Evolutionary conservation across 2,797 vertebrate genomes (phyloP), one percentile per base, ranked within the genome.

Genomic region (Enoplosus armatus): DNA sequence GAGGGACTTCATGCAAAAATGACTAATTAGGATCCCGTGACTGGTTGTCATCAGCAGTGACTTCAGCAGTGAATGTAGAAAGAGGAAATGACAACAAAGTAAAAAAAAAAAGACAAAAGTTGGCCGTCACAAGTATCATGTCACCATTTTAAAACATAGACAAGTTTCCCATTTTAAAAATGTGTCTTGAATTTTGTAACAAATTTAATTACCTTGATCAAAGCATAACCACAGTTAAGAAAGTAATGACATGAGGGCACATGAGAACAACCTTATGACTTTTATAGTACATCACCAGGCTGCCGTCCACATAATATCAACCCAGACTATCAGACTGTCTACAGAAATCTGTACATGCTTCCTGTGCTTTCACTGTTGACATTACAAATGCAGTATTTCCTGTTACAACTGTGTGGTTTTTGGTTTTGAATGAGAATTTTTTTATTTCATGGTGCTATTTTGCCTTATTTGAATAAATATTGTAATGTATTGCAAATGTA

Each of bases 401-500:
- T 91, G 83, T 84, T 62, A 65, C 73, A 87, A 61, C 58, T 86
- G 85, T 93, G 86, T 86, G 84, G 50, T 67, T 78, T 80, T 87
- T 85, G 72, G 79, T 86, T 85, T 70, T 81, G 50, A 84, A 82
- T 85, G 67, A 85, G 82, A 76, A 59, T 73, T 79, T 81, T n/a
- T 75, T 84, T 12, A 80, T 87, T 85, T 85, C 82, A 90, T 90
- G 93, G 95, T 94, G 91, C 93, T 93, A 94, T 87, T 90, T 90
- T 91, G 87, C 86, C 84, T 84, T 80, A 81, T 90, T 91, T 90
- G 85, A 94, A 94, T 93, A 93, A 93, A 93, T 94, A 90, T 92
- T 94, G 90, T 94, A 93, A 92, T 92, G 94, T 95, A 92, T 93
- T 94, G 89, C 88, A 92, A 93, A 92, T 94, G 92, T 93, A 92